Evolutionary conservation across 2,113 vertebrate genomes (phyloP).

Genomic region (Saccopteryx bilineata): DNA sequence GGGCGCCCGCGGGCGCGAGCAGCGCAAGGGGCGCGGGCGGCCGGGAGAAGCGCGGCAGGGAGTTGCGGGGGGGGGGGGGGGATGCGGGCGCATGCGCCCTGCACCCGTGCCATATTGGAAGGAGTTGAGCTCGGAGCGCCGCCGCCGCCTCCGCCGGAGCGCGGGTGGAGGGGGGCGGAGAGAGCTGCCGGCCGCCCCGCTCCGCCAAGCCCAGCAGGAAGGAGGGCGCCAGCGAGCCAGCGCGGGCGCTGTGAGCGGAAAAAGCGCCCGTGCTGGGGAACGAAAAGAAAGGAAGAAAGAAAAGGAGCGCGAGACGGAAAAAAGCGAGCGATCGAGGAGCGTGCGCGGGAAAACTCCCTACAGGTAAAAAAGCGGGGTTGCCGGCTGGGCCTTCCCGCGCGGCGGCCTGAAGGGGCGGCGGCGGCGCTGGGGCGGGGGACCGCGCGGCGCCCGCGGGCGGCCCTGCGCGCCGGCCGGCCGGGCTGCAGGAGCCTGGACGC

Average conservation of each 20-base stretch:
- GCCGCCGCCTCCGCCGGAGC: slow-evolving; percentile 89
- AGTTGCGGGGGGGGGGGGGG: slow-evolving; percentile 79
- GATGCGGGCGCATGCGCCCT: slow-evolving; percentile 90
- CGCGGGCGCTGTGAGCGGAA: slow-evolving; percentile 66
- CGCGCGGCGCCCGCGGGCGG: slow-evolving; percentile 77
- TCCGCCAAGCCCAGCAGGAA: slow-evolving; percentile 82
- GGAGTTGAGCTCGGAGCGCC: slow-evolving; percentile 92
- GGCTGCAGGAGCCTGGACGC: slow-evolving; percentile 68
- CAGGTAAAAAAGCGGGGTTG: slow-evolving; percentile 90
- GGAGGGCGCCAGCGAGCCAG: slow-evolving; percentile 75
- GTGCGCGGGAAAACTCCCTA: slow-evolving; percentile 92
- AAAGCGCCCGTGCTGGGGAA: slow-evolving; percentile 58
- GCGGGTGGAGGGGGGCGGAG: slow-evolving; percentile 85
- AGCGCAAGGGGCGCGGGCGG: slow-evolving; percentile 80
- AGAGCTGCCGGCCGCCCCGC: slow-evolving; percentile 82
- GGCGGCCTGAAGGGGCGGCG: slow-evolving; percentile 75
- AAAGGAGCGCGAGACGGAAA: slow-evolving; percentile 74
- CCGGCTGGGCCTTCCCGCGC: slow-evolving; percentile 77
- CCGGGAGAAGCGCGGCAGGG: slow-evolving; percentile 73
- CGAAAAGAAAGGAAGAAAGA: slow-evolving; percentile 85
- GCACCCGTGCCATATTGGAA: slow-evolving; percentile 96
- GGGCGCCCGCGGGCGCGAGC: slow-evolving; percentile 76
- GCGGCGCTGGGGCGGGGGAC: slow-evolving; percentile 58
- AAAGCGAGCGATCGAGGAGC: slow-evolving; percentile 32
- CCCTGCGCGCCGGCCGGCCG: slow-evolving; percentile 88